Evolutionary conservation across 2,797 vertebrate species (phyloP), one percentile per base, ranked within the genome.

Genomic region (Neosalanx taihuensis): DNA sequence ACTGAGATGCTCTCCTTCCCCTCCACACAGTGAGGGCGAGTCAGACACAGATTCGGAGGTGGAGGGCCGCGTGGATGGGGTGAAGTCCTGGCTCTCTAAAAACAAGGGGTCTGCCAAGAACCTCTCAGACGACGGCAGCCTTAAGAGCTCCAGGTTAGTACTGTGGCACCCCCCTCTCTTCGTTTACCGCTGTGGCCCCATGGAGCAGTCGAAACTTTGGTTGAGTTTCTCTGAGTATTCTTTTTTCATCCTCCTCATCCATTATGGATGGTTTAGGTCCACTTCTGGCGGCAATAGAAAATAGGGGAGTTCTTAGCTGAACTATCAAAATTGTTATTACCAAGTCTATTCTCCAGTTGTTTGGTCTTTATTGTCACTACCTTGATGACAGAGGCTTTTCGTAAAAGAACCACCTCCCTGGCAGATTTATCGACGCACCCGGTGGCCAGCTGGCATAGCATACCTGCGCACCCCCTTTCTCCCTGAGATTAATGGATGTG

Each of bases 51-150:
- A 98, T 84, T 98, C 95, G 0, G 97, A 99, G 85, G 85, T 95
- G 79, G 97, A 98, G 82, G 94, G 96, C 64, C 94, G 94, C 0
- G 96, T 98, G 61, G 97, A 99, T 0, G 96, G 95, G 20, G 96
- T 98, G 77, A 99, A 99, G 86, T 98, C 95, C 5, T 98, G 97
- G 96, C 91, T 99, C 76, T 98, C 96, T 49, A 98, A 97, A 92
- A 98, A 93, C 92, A 98, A 98, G 87, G 93, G 94, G 69, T 95
- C 94, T 2, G 87, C 94, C 83, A 99, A 97, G 90, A 93, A 96
- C 0, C 89, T 96, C 71, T 98, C 96, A 0, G 97, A 99, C 31
- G 97, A 99, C 0, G 92, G 96, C 87, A 99, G 95, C 88, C 89
- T 97, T 67, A 98, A 98, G 89, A 93, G 96, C 81, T 93, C 95